Evolutionary conservation across 2,797 vertebrate species (phyloP).

Genomic region (Leptatherina wallacei): DNA sequence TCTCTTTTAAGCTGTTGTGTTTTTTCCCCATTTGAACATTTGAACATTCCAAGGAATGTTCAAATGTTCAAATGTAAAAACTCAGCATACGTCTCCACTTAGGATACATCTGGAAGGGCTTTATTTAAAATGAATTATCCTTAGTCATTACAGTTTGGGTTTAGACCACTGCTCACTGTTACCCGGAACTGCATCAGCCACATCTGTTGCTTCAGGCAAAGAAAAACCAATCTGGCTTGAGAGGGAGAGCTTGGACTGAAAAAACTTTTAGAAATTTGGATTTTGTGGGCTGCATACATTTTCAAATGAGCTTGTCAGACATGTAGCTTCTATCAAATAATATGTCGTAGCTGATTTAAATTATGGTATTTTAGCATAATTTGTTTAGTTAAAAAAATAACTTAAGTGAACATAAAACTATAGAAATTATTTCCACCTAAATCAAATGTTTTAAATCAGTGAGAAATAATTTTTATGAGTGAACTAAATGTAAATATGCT

Average conservation of each 20-base stretch:
- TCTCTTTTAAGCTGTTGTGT: background rate
- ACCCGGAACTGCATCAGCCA: background rate
- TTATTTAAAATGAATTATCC: background rate
- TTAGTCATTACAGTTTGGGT: background rate
- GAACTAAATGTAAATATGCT: too few relatives aligned
- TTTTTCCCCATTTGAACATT: background rate
- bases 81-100: too few relatives aligned
- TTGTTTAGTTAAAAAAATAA: too few relatives aligned
- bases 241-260: background rate
- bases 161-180: constrained; percentile 6
- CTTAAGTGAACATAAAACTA: too few relatives aligned
- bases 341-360: too few relatives aligned
- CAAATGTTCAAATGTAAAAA: constrained; percentile 4
- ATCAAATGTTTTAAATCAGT: too few relatives aligned
- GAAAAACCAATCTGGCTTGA: background rate
- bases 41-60: too few relatives aligned
- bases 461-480: too few relatives aligned
- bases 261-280: background rate
- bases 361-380: too few relatives aligned
- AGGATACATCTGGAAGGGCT: constrained; percentile 35
- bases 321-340: too few relatives aligned
- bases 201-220: constrained; percentile 15
- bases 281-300: background rate
- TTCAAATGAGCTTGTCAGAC: too few relatives aligned
- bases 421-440: too few relatives aligned